Evolutionary conservation across 1,140 invertebrate genomes (phyloP).

Genomic region (Leptoteleia sp.): DNA sequence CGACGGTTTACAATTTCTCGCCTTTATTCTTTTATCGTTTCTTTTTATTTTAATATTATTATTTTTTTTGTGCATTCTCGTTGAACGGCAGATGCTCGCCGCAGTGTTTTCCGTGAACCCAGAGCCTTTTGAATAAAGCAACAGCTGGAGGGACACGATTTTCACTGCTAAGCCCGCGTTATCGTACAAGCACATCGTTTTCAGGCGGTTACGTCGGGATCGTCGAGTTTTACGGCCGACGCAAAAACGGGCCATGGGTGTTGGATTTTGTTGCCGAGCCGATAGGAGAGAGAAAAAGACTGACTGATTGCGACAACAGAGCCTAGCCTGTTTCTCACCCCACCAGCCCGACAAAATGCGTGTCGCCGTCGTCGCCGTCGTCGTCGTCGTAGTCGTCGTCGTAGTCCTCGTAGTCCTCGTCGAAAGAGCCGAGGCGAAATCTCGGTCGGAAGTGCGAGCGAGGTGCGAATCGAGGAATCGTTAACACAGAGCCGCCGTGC

Average conservation of each 20-base stretch:
- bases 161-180: constrained; percentile 78
- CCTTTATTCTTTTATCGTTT: too few species aligned
- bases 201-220: too few species aligned
- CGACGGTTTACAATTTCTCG: too few species aligned
- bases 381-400: too few species aligned
- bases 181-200: neutral
- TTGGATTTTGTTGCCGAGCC: constrained; percentile 71
- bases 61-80: constrained; percentile 24
- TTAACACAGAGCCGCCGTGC: constrained; percentile 42
- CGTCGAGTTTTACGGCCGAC: too few species aligned
- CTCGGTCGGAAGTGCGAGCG: constrained; percentile 28
- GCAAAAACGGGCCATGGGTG: too few species aligned
- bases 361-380: too few species aligned
- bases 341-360: constrained; percentile 79
- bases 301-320: constrained; percentile 77
- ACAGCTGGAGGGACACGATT: constrained; percentile 79
- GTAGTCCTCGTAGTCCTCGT: too few species aligned
- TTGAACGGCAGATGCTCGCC: constrained; percentile 72
- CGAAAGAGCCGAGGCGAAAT: constrained; percentile 26
- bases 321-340: constrained; percentile 82
- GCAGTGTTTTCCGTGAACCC: constrained; percentile 80
- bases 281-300: constrained; percentile 83
- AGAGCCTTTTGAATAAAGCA: constrained; percentile 70
- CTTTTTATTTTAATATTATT: too few species aligned
- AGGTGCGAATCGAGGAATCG: neutral